phyloP scores from a whole-genome alignment of 2,888 invertebrate species.

The Drosophila subsilvestris region DNA sequence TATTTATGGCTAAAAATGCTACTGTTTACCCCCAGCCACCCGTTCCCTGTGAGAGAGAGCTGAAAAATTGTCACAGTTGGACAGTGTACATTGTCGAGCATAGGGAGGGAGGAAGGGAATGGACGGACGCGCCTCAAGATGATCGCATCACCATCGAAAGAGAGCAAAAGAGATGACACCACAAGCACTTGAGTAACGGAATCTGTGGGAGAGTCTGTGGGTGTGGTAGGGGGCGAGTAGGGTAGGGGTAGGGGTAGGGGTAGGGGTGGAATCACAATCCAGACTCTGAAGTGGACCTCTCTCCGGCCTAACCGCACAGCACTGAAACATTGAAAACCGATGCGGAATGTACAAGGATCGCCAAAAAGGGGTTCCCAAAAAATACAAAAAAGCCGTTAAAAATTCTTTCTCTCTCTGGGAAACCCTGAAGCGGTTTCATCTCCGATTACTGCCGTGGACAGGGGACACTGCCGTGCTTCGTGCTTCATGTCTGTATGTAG shows the following conservation, averaged over 20 bases:
- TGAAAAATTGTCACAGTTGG: not conserved
- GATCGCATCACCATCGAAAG: not conserved
- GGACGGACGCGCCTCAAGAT: not conserved
- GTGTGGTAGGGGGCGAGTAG: not conserved
- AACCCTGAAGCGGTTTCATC: not conserved
- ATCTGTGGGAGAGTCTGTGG: not conserved
- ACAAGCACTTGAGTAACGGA: not conserved
- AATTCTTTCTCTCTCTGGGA: not conserved
- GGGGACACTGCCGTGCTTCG: not conserved
- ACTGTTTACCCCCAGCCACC: conserved; percentile 1
- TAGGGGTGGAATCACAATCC: not conserved
- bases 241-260: not conserved
- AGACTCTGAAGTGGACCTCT: conserved; percentile 26
- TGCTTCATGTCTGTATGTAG: not conserved
- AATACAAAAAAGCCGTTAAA: conserved; percentile 2
- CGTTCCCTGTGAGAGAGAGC: not conserved
- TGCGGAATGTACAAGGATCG: conserved; percentile 12
- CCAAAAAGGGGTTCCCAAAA: not conserved
- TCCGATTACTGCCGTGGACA: not conserved
- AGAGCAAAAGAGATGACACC: conserved; percentile 1
- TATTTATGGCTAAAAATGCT: conserved; percentile 9
- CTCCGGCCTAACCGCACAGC: conserved; percentile 28
- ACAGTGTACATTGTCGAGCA: not conserved
- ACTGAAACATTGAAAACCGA: conserved; percentile 21
- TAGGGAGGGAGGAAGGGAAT: too few relatives aligned